These are phyloP conservation scores for Acrobasis repandana DNA, from an alignment of 2,888 invertebrate species.

Conservation along the genomic window DNA sequence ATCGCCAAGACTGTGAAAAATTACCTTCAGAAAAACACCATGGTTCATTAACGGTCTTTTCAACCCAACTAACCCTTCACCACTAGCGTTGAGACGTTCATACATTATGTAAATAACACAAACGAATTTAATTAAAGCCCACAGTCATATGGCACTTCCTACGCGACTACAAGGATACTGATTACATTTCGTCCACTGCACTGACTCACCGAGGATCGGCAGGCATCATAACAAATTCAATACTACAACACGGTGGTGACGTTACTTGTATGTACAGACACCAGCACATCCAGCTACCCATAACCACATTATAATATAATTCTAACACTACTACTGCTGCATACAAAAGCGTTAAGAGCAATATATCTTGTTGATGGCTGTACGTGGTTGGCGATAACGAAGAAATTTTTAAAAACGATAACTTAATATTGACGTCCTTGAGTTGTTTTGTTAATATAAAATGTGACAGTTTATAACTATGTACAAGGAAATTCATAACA, in stretches of 20 bases:
- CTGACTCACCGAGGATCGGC: slow-evolving; percentile 11
- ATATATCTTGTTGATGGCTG: too few relatives aligned
- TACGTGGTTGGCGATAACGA: slow-evolving; percentile 1
- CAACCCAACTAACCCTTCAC: not conserved
- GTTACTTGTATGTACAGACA: not conserved
- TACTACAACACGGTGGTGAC: not conserved
- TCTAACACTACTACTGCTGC: too few relatives aligned
- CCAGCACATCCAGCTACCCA: too few relatives aligned
- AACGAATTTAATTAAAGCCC: not conserved
- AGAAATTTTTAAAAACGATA: not conserved
- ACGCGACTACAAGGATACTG: slow-evolving; percentile 20
- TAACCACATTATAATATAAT: too few relatives aligned
- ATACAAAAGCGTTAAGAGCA: too few relatives aligned
- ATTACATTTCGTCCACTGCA: slow-evolving; percentile 5
- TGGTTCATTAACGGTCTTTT: slow-evolving; percentile 3
- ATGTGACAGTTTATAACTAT: not conserved
- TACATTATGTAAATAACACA: not conserved
- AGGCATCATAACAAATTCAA: slow-evolving; percentile 13
- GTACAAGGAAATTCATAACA: too few relatives aligned
- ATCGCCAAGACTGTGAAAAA: not conserved
- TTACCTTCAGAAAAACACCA: slow-evolving; percentile 2
- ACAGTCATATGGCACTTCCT: slow-evolving; percentile 6
- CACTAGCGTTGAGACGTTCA: not conserved
- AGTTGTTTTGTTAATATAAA: not conserved
- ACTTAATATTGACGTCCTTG: not conserved